Evolutionary conservation across 2,888 invertebrate species (phyloP).

Genomic region (Abrostola tripartita): DNA sequence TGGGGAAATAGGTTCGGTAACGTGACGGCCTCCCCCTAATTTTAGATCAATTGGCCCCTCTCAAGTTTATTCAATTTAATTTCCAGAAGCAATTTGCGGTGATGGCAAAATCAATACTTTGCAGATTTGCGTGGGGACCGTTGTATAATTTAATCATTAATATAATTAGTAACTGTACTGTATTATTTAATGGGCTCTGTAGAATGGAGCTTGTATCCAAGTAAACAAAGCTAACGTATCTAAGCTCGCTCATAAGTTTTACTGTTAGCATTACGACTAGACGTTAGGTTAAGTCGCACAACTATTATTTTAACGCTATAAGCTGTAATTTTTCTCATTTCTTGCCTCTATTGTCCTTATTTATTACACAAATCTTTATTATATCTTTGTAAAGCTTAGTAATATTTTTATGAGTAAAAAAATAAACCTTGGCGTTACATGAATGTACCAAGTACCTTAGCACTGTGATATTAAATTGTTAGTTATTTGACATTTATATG

Average conservation of each 20-base stretch:
- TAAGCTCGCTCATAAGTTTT: conserved; percentile 39
- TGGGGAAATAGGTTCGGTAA: conserved; percentile 68
- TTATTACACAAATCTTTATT: conserved; percentile 9
- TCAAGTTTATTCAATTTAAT: conserved; percentile 61
- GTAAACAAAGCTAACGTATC: conserved; percentile 33
- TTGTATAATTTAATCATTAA: conserved; percentile 30
- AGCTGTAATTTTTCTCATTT: conserved; percentile 31
- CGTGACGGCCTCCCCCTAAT: conserved; percentile 65
- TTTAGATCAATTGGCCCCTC: conserved; percentile 67
- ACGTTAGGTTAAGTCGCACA: conserved; percentile 40
- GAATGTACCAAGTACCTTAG: background rate
- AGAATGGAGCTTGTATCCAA: conserved; percentile 12
- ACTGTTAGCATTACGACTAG: conserved; percentile 27
- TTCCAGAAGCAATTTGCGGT: conserved; percentile 49
- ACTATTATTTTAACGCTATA: conserved; percentile 45
- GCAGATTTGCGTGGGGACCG: conserved; percentile 24
- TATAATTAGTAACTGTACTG: conserved; percentile 20
- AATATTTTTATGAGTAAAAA: conserved; percentile 1
- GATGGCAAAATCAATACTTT: conserved; percentile 56
- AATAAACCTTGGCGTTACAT: background rate
- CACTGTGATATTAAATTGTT: background rate
- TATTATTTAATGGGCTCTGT: conserved; percentile 25
- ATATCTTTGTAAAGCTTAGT: conserved; percentile 4
- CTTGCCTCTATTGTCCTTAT: conserved; percentile 18
- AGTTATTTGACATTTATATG: too few relatives aligned